Evolutionary conservation across 2,888 invertebrate species (phyloP), one percentile per base, ranked within the genome.

Genomic region (Acrocera orbiculus): DNA sequence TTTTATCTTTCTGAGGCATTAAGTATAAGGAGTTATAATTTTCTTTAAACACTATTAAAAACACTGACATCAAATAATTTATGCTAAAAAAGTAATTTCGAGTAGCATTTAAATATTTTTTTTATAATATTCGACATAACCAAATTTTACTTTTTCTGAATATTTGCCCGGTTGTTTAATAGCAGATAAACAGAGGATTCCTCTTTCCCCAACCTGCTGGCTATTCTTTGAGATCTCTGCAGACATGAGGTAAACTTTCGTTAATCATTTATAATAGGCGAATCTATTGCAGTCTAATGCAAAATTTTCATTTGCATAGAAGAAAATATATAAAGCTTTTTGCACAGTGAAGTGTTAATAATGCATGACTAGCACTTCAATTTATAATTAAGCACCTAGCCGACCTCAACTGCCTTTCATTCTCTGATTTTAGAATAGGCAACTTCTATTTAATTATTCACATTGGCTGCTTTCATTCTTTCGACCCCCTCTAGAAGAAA

Each of bases 311-410:
- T 23, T 28, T 34, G n/a, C 34, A 28, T 23, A 10, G 9, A 10
- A 34, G n/a, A n/a, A 34, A 27, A 28, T 34, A 23, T 34, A 11
- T 28, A 22, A 13, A 23, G 28, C 11, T 15, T 28, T 27, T 23
- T 34, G 28, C 22, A 34, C 23, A 16, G 34, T 11, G 11, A 34
- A 16, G 28, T 34, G 34, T 34, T 34, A 34, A 34, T 34, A 34
- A 34, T 34, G 16, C 28, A 34, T 3, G 11, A 16, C 20, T 20
- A 34, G 28, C 28, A 28, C 28, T 34, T 34, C 28, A 34, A 34
- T 34, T 28, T 34, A 34, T 34, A 34, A 34, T 34, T 34, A 34
- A 34, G 34, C 28, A 28, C 28, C 26, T 25, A 17, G 15, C 32
- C 28, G 23, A 16, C 22, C 28, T 28, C 28, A 23, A 15, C 22